Percentiles rank a stretch among this genome's conserved stretches.
Evolutionary conservation across 2,888 invertebrate genomes (phyloP).

Genomic region (Spatulosminthurus flaviceps): DNA sequence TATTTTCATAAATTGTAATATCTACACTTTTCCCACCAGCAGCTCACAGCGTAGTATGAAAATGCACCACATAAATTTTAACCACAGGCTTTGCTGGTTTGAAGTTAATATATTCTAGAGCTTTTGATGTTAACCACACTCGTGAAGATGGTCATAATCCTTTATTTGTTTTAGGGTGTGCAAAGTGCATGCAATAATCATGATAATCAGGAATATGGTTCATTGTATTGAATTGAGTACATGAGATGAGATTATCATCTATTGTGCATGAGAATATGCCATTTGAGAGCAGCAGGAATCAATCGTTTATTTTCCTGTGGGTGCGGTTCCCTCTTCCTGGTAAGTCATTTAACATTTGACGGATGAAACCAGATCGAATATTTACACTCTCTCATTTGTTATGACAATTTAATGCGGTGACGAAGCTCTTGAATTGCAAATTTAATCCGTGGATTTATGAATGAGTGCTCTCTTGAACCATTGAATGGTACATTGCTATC

Average conservation of each 20-base stretch:
- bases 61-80: too few species aligned
- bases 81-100: neutral
- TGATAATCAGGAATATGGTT: constrained; percentile 12
- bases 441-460: neutral
- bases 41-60: too few species aligned
- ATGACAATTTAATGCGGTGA: neutral
- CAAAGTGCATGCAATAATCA: constrained; percentile 14
- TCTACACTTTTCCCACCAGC: too few species aligned
- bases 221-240: neutral
- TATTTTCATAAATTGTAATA: too few species aligned
- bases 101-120: neutral
- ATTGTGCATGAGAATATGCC: constrained; percentile 51
- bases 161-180: constrained; percentile 21
- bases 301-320: constrained; percentile 51
- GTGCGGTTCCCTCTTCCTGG: constrained; percentile 48
- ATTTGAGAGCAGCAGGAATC: constrained; percentile 55
- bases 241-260: constrained; percentile 32
- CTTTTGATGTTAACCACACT: neutral
- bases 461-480: neutral
- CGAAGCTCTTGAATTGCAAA: neutral
- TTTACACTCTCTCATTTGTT: constrained; percentile 5
- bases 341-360: neutral
- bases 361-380: neutral
- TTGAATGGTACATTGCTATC: too few species aligned
- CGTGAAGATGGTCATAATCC: neutral